Conservation (phyloP, 2,888 invertebrate species). For the Incurvaria masculella region DNA sequence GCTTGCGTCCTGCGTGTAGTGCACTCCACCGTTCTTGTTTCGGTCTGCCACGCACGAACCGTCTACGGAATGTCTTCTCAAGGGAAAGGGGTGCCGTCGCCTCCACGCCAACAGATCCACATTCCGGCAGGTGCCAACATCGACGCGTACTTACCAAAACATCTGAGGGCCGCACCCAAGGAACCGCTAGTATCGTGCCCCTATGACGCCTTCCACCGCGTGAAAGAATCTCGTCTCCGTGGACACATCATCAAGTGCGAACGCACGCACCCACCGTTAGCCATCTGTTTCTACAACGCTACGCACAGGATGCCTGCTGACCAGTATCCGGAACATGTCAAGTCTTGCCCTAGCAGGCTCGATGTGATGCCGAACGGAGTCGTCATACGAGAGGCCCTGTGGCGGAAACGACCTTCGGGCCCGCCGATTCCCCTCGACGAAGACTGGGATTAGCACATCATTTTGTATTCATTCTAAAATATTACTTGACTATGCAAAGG, state of each 20-base stretch:
- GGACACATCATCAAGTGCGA: conserved; percentile 56
- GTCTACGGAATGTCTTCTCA: no score
- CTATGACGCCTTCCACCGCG: conserved; percentile 47
- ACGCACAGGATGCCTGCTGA: conserved; percentile 44
- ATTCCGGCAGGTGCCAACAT: background rate
- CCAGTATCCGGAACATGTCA: conserved; percentile 27
- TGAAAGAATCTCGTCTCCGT: conserved; percentile 48
- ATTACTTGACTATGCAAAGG: no score
- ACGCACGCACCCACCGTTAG: conserved; percentile 32
- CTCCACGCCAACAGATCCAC: background rate
- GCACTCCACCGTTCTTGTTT: no score
- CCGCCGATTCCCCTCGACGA: no score
- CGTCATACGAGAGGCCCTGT: no score
- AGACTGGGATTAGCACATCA: no score
- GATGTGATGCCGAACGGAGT: no score
- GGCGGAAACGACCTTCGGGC: no score
- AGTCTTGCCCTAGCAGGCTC: conserved; percentile 19
- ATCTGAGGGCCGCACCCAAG: conserved; percentile 8
- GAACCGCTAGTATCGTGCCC: conserved; percentile 49
- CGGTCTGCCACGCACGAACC: no score
- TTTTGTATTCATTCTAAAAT: no score
- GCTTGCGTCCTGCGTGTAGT: no score
- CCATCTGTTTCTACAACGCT: conserved; percentile 55
- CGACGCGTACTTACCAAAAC: background rate
- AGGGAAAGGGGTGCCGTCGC: no score